phyloP scores from a whole-genome alignment of 1,140 invertebrate species.

The Medauroidea extradentata region DNA sequence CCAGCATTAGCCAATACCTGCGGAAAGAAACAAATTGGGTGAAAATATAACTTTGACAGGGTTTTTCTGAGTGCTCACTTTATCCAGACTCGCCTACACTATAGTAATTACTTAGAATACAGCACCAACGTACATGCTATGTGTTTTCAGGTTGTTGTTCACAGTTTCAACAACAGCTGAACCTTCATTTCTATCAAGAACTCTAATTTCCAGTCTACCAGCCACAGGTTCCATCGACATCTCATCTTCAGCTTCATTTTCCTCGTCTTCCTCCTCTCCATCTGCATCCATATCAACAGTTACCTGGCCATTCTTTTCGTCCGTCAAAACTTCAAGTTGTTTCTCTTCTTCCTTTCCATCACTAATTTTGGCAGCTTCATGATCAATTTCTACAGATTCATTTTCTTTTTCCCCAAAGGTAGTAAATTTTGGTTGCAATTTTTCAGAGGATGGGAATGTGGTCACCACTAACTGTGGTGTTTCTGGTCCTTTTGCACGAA shows the following conservation, averaged over 20 bases:
- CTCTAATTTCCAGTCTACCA: slow-evolving; percentile 74
- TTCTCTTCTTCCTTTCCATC: neutral
- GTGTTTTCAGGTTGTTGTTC: slow-evolving; percentile 8
- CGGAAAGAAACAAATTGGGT: too few species aligned
- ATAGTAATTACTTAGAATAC: too few species aligned
- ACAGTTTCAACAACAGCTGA: slow-evolving; percentile 45
- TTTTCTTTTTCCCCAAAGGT: too few species aligned
- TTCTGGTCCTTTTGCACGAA: too few species aligned
- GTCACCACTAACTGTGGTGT: too few species aligned
- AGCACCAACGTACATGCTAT: neutral
- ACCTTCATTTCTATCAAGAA: slow-evolving; percentile 53
- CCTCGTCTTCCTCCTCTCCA: slow-evolving; percentile 31
- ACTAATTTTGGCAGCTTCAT: neutral
- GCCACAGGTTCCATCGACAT: slow-evolving; percentile 51
- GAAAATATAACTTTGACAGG: too few species aligned
- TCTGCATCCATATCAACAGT: slow-evolving; percentile 16
- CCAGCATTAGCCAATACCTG: too few species aligned
- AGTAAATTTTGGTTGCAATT: too few species aligned
- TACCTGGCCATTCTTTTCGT: neutral
- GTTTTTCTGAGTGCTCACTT: too few species aligned
- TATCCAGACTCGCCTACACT: too few species aligned
- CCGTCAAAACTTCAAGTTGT: too few species aligned
- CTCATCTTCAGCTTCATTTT: slow-evolving; percentile 41
- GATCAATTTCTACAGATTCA: neutral
- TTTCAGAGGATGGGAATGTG: too few species aligned